Percentiles rank a stretch among this genome's conserved stretches.
Conservation (phyloP, 1,140 invertebrate species). For the Trypoxylus dichotomus region DNA sequence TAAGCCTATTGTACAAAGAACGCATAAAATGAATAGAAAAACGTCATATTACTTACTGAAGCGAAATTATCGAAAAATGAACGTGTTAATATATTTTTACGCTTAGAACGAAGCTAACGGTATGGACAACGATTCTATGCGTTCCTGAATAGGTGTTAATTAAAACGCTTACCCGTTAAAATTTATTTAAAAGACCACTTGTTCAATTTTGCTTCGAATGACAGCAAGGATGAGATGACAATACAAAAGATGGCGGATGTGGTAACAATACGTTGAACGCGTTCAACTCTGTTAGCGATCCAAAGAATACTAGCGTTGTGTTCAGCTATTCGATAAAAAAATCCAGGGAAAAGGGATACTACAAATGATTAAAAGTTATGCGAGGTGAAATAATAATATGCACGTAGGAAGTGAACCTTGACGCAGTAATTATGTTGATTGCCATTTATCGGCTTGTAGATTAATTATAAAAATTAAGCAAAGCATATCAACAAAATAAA, state of each 20-base stretch:
- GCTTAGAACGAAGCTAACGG: not conserved
- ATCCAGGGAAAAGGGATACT: too few species aligned
- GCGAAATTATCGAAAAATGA: not conserved
- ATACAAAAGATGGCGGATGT: conserved; percentile 25
- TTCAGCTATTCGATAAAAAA: not conserved
- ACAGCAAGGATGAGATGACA: conserved; percentile 23
- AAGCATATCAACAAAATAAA: too few species aligned
- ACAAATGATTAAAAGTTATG: too few species aligned
- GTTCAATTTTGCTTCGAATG: conserved; percentile 26
- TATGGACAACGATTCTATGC: too few species aligned
- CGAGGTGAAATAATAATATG: too few species aligned
- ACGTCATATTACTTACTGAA: not conserved
- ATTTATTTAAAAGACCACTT: conserved; percentile 19
- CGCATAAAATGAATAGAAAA: not conserved
- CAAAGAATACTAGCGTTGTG: not conserved
- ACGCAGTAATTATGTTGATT: too few species aligned
- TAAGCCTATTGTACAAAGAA: not conserved
- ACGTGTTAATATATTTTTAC: not conserved
- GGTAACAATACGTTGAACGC: not conserved
- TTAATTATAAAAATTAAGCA: too few species aligned
- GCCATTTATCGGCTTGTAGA: too few species aligned
- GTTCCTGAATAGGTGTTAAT: not conserved
- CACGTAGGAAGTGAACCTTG: too few species aligned
- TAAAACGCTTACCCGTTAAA: conserved; percentile 8
- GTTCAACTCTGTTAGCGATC: not conserved